Percentiles rank a stretch among this genome's conserved stretches.
phyloP scores from a whole-genome alignment of 2,888 invertebrate species.

The Leptothorax acervorum region DNA sequence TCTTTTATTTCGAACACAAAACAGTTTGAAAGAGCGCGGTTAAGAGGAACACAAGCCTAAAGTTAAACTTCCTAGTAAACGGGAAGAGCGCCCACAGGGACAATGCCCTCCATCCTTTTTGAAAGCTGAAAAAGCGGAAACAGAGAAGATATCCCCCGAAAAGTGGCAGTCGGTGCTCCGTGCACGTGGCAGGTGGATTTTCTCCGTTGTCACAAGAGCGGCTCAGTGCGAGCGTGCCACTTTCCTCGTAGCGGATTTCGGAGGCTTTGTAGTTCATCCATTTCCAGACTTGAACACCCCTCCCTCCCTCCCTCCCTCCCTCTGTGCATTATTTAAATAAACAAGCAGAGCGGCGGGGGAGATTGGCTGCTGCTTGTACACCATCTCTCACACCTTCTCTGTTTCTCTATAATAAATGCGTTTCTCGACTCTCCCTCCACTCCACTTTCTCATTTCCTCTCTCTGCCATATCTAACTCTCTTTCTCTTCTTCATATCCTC shows the following conservation, averaged over 20 bases:
- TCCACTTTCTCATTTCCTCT: constrained; percentile 31
- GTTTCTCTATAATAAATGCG: constrained; percentile 54
- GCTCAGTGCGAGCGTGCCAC: constrained; percentile 41
- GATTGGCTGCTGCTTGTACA: constrained; percentile 78
- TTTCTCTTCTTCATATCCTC: constrained; percentile 57
- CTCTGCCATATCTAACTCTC: constrained; percentile 17
- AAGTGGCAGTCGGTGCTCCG: constrained; percentile 72
- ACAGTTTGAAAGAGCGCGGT: constrained; percentile 6
- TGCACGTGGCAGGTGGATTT: constrained; percentile 75
- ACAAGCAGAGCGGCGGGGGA: constrained; percentile 78
- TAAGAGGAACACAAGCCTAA: constrained; percentile 24
- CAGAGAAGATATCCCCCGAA: constrained; percentile 46
- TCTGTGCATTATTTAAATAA: constrained; percentile 85
- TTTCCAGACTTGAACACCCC: constrained; percentile 73
- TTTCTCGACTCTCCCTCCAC: constrained; percentile 55
- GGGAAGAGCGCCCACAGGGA: constrained; percentile 18
- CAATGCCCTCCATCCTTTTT: constrained; percentile 31
- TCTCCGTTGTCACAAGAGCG: constrained; percentile 70
- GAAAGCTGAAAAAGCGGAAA: constrained; percentile 43
- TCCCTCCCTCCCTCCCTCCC: constrained; percentile 50
- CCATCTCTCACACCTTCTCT: constrained; percentile 48
- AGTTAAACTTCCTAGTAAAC: constrained; percentile 48
- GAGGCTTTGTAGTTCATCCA: constrained; percentile 84
- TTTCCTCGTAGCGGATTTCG: constrained; percentile 77
- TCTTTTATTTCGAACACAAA: constrained; percentile 22